Base-by-base conservation (phyloP, 64 coral and sea anemone genomes). In the Montipora capricornis region DNA sequence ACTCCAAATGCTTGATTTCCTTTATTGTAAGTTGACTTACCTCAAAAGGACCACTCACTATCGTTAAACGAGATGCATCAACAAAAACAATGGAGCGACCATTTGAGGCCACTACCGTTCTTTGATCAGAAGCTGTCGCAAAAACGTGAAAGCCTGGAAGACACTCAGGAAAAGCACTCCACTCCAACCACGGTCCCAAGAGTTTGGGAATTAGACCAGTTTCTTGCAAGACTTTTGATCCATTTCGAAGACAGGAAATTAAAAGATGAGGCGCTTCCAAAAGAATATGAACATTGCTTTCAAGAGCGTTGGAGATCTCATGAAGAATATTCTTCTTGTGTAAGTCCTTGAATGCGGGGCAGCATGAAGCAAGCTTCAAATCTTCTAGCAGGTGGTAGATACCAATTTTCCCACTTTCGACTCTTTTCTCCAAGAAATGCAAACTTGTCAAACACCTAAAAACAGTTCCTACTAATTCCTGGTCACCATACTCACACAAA, bases 301-400 rank as follows among this genome's bases (percentile, higher is more conserved):
- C 20, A 64, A 85, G 82, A 49, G 20, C 8, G 17, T 15, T 13
- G 48, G 60, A 47, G 44, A 78, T 20, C 15, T 26, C 74, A 1
- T 29, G 49, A 9, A 51, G 55, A 93, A 58, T 87, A 49, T 62
- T 14, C 16, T 93, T 57, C 44, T 80, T 55, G 20, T 3, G 6
- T 22, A 22, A 22, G 14, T 87, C 10, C 77, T 19, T 29, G 16
- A 75, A 11, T 2, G 17, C 2, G 5, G 15, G 68, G 17, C 24
- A 15, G 45, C 3, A 11, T 49, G 45, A 17, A 78, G 62, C 58
- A 11, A 78, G 19, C 74, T 87, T 64, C 2, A 87, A 79, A 78
- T 93, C 91, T 8, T 62, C 59, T 80, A 86, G 58, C 19, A 93
- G 17, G 81, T 74, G 88, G n/a, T 93, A 93, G 29, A 93, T 68